Conservation (phyloP, 2,797 vertebrate genomes). For the Sylvia borin region DNA sequence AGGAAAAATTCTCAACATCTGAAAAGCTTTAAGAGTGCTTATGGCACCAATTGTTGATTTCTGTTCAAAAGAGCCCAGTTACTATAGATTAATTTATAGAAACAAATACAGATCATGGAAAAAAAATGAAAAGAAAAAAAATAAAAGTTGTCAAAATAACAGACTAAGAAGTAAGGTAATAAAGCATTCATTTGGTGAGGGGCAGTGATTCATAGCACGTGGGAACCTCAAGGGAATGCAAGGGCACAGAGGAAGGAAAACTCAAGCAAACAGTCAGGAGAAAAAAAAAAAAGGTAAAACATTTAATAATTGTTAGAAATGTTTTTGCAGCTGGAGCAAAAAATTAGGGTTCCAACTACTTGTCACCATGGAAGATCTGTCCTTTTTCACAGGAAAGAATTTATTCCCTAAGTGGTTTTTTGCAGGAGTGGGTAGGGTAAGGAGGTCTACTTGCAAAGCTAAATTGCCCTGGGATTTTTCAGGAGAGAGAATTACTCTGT, state of each 20-base stretch:
- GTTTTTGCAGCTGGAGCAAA: conserved; percentile 33
- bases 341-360: background rate
- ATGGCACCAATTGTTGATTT: background rate
- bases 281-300: background rate
- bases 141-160: background rate
- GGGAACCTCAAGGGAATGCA: background rate
- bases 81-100: background rate
- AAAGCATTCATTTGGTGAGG: background rate
- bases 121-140: background rate
- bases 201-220: background rate
- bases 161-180: background rate
- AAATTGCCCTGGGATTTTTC: background rate
- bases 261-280: background rate
- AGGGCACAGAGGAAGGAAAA: background rate
- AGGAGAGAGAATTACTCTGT: background rate
- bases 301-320: conserved; percentile 19
- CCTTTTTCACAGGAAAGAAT: background rate
- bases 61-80: background rate
- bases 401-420: background rate
- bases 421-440: background rate
- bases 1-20: background rate
- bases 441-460: background rate
- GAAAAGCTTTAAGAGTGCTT: background rate
- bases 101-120: background rate
- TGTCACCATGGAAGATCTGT: background rate